Conservation (phyloP, 1,140 invertebrate species). For the Helicoverpa zea region DNA sequence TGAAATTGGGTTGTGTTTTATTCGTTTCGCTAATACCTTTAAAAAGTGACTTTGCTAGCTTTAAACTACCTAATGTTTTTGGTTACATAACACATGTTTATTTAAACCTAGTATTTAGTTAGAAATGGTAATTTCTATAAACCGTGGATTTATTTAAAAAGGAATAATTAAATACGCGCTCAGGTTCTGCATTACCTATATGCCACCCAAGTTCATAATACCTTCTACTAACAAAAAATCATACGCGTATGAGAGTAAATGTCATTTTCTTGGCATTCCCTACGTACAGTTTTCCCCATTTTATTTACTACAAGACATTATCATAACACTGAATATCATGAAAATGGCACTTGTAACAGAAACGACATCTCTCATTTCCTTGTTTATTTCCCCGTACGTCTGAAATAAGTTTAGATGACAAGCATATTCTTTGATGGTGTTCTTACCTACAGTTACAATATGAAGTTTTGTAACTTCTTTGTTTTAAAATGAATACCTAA, state of each 20-base stretch:
- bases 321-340: slow-evolving; percentile 47
- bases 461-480: neutral
- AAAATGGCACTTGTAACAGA: slow-evolving; percentile 45
- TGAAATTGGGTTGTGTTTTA: neutral
- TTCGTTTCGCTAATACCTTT: neutral
- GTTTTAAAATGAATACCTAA: too few species aligned
- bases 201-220: neutral
- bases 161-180: too few species aligned
- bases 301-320: slow-evolving; percentile 45
- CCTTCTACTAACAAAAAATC: neutral
- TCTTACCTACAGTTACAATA: neutral
- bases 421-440: slow-evolving; percentile 16
- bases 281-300: slow-evolving; percentile 18
- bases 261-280: slow-evolving; percentile 13
- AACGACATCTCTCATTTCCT: slow-evolving; percentile 58
- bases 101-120: too few species aligned
- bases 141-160: too few species aligned
- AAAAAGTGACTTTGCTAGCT: too few species aligned
- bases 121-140: too few species aligned
- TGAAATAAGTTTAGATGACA: slow-evolving; percentile 43
- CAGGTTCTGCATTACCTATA: neutral
- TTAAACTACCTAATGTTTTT: too few species aligned
- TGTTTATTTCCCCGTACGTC: slow-evolving; percentile 50
- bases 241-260: slow-evolving; percentile 20
- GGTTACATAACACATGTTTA: too few species aligned